These are phyloP conservation scores for Poeciliopsis turrubarensis DNA, from an alignment of 2,113 vertebrate species.

Conservation along the genomic window DNA sequence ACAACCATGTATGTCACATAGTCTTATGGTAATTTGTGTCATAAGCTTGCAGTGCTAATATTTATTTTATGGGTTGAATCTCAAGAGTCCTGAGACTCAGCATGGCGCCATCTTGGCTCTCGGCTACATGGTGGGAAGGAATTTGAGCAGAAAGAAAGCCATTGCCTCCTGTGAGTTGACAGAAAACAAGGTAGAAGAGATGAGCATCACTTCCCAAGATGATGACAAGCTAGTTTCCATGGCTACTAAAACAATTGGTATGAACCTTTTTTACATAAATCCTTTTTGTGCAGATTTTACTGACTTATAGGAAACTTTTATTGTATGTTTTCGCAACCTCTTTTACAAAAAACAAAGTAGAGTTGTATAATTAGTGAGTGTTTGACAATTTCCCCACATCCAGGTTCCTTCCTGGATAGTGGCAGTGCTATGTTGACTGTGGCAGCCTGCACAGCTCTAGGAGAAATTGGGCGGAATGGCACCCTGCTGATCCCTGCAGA, in stretches of 20 bases:
- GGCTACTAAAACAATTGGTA: conserved; percentile 92
- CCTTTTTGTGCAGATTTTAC: neutral
- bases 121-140: conserved; percentile 93
- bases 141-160: conserved; percentile 86
- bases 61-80: conserved; percentile 21
- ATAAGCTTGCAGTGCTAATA: neutral
- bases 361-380: neutral
- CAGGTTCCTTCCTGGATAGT: conserved; percentile 92
- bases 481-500: conserved; percentile 87
- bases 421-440: conserved; percentile 85
- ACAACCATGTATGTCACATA: conserved; percentile 85
- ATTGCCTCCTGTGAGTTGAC: conserved; percentile 58
- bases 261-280: neutral
- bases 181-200: conserved; percentile 65
- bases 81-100: conserved; percentile 92
- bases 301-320: neutral
- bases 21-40: neutral
- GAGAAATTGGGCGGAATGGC: conserved; percentile 93
- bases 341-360: neutral
- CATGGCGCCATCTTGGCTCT: conserved; percentile 95
- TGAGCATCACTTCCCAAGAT: conserved; percentile 74
- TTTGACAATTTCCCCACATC: neutral
- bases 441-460: conserved; percentile 91
- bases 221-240: conserved; percentile 87
- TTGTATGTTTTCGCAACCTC: neutral